Evolutionary conservation across 2,113 vertebrate genomes (phyloP).

Genomic region (Hemicordylus capensis): DNA sequence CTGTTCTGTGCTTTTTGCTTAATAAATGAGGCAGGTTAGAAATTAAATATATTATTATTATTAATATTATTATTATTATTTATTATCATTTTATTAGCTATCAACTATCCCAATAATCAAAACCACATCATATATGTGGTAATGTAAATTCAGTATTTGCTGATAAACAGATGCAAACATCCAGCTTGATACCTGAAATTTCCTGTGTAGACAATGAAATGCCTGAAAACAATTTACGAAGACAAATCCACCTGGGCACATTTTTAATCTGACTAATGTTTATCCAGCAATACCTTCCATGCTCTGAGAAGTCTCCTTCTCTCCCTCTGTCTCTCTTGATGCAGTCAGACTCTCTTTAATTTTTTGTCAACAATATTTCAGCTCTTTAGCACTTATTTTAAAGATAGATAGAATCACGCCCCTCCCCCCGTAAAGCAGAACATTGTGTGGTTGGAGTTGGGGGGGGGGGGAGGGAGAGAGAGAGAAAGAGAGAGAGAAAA

Average conservation of each 20-base stretch:
- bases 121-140: too few relatives aligned
- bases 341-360: conserved; percentile 75
- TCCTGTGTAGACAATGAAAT: conserved; percentile 31
- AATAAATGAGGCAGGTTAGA: background rate
- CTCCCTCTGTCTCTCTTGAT: conserved; percentile 49
- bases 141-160: too few relatives aligned
- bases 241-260: conserved; percentile 9
- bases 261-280: conserved; percentile 56
- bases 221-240: conserved; percentile 30
- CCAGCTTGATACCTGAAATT: background rate
- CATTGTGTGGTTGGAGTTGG: conserved; percentile 68
- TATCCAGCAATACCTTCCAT: conserved; percentile 57
- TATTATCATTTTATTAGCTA: too few relatives aligned
- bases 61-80: background rate
- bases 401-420: conserved; percentile 79
- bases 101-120: background rate
- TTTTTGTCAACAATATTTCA: conserved; percentile 76
- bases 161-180: conserved; percentile 21
- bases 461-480: background rate
- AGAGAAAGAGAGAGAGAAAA: conserved; percentile 51
- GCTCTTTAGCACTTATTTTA: conserved; percentile 80
- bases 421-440: conserved; percentile 76
- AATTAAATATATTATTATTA: background rate
- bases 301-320: conserved; percentile 68
- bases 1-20: background rate